Percentiles rank a stretch among this genome's conserved stretches.
phyloP scores from a whole-genome alignment of 2,113 vertebrate species.

The Colistium nudipinnis region DNA sequence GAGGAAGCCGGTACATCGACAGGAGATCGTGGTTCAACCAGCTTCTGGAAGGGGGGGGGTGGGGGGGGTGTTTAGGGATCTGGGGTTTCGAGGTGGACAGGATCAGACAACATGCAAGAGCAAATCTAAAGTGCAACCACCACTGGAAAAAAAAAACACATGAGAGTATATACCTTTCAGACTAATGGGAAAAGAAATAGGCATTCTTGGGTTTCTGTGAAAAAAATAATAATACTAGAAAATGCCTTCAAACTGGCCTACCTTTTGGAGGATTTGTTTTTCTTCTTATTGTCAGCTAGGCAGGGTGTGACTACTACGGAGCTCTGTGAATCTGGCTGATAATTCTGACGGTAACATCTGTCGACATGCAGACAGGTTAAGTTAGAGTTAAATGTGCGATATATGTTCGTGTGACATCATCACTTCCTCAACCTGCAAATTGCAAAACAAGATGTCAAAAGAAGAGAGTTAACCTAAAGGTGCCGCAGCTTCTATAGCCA shows the following conservation, averaged over 20 bases:
- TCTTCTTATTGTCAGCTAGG: conserved; percentile 86
- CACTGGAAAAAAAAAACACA: conserved; percentile 73
- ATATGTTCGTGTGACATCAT: conserved; percentile 59
- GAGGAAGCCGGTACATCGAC: conserved; percentile 74
- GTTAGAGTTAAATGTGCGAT: conserved; percentile 76
- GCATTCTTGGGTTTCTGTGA: conserved; percentile 81
- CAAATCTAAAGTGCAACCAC: conserved; percentile 81
- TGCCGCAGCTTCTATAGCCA: conserved; percentile 39
- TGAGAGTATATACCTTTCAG: conserved; percentile 77
- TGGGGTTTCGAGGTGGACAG: conserved; percentile 66
- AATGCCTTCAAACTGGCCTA: conserved; percentile 84
- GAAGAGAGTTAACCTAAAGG: conserved; percentile 36
- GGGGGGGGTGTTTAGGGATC: conserved; percentile 34
- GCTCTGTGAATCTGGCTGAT: conserved; percentile 83
- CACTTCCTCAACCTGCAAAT: conserved; percentile 56
- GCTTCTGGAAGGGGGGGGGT: conserved; percentile 54
- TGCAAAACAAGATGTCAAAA: conserved; percentile 55
- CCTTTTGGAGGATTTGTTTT: conserved; percentile 83
- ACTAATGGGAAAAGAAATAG: conserved; percentile 80
- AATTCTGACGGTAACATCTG: conserved; percentile 86
- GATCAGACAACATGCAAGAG: conserved; percentile 83
- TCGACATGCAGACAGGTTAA: conserved; percentile 86
- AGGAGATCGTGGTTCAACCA: conserved; percentile 70
- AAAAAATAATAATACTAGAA: conserved; percentile 74
- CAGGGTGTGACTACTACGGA: conserved; percentile 84